Evolutionary conservation across 1,140 invertebrate genomes (phyloP).

Genomic region (Drosophila ercepeae): DNA sequence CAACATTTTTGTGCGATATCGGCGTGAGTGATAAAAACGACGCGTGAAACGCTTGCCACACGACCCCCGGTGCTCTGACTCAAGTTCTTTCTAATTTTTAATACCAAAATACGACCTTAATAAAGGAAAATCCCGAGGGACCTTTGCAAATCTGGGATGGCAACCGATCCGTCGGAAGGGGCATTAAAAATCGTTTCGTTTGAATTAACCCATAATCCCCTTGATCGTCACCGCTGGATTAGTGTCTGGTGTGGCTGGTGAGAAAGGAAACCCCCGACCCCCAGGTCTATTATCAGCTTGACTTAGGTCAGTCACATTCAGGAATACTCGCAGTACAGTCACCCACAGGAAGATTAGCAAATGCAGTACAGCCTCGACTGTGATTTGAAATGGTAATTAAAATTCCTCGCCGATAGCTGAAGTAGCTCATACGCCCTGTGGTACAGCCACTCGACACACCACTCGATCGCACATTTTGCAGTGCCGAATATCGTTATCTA

Average conservation of each 20-base stretch:
- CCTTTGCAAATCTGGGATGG: slow-evolving; percentile 5
- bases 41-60: slow-evolving; percentile 48
- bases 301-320: slow-evolving; percentile 31
- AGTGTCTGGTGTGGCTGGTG: slow-evolving; percentile 4
- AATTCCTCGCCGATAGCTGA: slow-evolving; percentile 22
- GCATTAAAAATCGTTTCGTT: slow-evolving; percentile 35
- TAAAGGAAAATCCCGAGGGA: background rate
- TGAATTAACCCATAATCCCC: slow-evolving; percentile 17
- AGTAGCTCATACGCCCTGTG: slow-evolving; percentile 10
- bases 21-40: slow-evolving; percentile 15
- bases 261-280: slow-evolving; percentile 5
- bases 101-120: background rate
- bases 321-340: slow-evolving; percentile 1
- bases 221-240: slow-evolving; percentile 16
- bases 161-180: background rate
- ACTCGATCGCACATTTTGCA: slow-evolving; percentile 39
- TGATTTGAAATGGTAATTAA: slow-evolving; percentile 17
- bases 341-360: slow-evolving; percentile 3
- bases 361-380: background rate
- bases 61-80: slow-evolving; percentile 25
- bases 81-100: slow-evolving; percentile 25
- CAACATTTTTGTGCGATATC: slow-evolving; percentile 56
- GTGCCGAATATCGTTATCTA: slow-evolving; percentile 44
- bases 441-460: slow-evolving; percentile 4
- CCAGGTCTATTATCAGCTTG: slow-evolving; percentile 4